Base-by-base conservation (phyloP, 2,888 invertebrate species). In the Eupithecia centaureata region DNA sequence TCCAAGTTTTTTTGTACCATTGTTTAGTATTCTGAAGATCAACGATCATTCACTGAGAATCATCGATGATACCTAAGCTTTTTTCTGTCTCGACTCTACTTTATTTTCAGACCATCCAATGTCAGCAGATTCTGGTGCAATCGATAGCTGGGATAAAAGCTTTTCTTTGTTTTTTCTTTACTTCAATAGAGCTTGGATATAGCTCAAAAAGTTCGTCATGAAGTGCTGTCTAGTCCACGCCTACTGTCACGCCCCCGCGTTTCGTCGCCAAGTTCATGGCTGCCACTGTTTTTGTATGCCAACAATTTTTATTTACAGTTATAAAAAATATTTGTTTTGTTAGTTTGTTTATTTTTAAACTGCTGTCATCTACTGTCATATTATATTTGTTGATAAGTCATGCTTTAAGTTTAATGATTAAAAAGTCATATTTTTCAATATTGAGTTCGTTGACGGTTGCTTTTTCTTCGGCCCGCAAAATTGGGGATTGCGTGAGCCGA, bases 201-300 rank as follows among this genome's bases (percentile, higher is more conserved):
- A 47, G 25, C 52, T 52, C 13, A 27, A 27, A 25, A 52, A 52
- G 22, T 27, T 13, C 15, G 7, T 27, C 7, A 22, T 52, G 27
- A 25, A 25, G 27, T 27, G 5, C 27, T 27, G 42, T 51, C 18
- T 30, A 62, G 22, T 60, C 63, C 58, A 62, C 63, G 67, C 67
- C 67, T 63, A 64, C 68, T 27, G 30, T 52, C 42, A 42, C 74
- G 75, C 81, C 79, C 77, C 73, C 78, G 72, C 77, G 57, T 59
- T 70, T 42, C 28, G 42, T 60, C 64, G 65, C 79, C 77, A 84
- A 80, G 87, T 88, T 88, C 87, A 87, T 67, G 86, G 86, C 76
- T 81, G 73, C 22, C 32, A 35, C 52, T 22, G 38, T 69, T 67
- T 82, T 81, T 79, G 73, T 73, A 73, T 82, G 82, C 82, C 80